A percentile compares a stretch with the other conserved stretches of the same genome.
Evolutionary conservation across 2,113 vertebrate species (phyloP).

Genomic region (Murina feae): DNA sequence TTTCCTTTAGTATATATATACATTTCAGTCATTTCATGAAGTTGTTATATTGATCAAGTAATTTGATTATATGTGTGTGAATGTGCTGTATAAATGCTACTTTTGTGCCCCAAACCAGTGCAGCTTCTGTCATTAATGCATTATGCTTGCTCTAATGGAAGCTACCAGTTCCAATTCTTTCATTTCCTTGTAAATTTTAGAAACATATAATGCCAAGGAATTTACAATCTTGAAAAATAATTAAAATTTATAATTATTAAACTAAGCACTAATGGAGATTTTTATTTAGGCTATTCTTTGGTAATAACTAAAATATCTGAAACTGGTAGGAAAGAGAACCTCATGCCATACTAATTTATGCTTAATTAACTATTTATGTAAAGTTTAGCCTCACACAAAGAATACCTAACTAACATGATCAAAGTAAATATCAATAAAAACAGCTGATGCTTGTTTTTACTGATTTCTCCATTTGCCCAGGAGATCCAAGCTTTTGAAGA

Average conservation of each 20-base stretch:
- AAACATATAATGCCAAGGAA: not conserved
- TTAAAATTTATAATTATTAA: not conserved
- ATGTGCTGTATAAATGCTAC: not conserved
- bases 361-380: conserved; percentile 17
- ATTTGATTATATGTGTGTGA: not conserved
- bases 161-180: not conserved
- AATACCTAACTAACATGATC: not conserved
- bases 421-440: conserved; percentile 43
- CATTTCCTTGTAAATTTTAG: not conserved
- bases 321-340: not conserved
- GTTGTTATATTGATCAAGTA: not conserved
- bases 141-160: not conserved
- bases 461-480: not conserved
- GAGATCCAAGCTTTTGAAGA: not conserved
- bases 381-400: not conserved
- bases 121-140: not conserved
- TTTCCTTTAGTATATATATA: not conserved
- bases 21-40: not conserved
- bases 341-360: not conserved
- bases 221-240: conserved; percentile 8
- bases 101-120: conserved; percentile 2
- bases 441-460: not conserved
- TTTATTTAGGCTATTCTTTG: not conserved
- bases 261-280: not conserved
- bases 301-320: not conserved